Evolutionary conservation across 2,888 invertebrate species (phyloP).

Genomic region (Drosophila testacea): DNA sequence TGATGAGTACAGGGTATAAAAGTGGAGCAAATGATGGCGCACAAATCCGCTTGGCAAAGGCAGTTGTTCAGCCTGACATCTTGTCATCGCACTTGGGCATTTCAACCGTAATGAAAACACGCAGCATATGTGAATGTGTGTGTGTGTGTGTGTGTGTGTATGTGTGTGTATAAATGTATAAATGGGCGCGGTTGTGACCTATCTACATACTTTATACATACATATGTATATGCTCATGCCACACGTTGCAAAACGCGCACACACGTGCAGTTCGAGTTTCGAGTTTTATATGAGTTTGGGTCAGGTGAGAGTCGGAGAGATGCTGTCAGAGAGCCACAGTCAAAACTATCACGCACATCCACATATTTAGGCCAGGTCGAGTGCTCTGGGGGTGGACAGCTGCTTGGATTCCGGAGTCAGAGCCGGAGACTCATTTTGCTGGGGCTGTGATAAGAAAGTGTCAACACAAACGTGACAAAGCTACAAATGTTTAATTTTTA

Average conservation of each 20-base stretch:
- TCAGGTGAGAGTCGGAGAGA: constrained; percentile 64
- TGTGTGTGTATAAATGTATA: constrained; percentile 17
- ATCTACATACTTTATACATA: constrained; percentile 6
- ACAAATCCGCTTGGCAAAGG: constrained; percentile 18
- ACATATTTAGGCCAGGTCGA: constrained; percentile 73
- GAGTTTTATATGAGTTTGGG: constrained; percentile 48
- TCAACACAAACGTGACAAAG: constrained; percentile 81
- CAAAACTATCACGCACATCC: constrained; percentile 78
- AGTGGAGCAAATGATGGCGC: constrained; percentile 8
- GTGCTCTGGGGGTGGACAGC: constrained; percentile 18
- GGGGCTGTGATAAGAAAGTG: constrained; percentile 79
- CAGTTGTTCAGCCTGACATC: constrained; percentile 38
- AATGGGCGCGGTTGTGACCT: constrained; percentile 20
- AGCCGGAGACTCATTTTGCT: constrained; percentile 53
- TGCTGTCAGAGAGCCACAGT: constrained; percentile 42
- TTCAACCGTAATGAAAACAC: constrained; percentile 56
- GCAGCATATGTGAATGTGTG: constrained; percentile 50
- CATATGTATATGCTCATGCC: neutral
- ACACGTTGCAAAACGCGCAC: constrained; percentile 8
- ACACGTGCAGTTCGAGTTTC: constrained; percentile 37
- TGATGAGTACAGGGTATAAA: neutral
- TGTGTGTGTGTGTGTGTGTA: constrained; percentile 43
- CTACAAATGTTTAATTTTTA: constrained; percentile 81
- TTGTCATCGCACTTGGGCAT: constrained; percentile 34
- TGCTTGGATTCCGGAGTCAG: constrained; percentile 25